phyloP scores from a whole-genome alignment of 2,113 vertebrate genomes.

The Plestiodon gilberti region DNA sequence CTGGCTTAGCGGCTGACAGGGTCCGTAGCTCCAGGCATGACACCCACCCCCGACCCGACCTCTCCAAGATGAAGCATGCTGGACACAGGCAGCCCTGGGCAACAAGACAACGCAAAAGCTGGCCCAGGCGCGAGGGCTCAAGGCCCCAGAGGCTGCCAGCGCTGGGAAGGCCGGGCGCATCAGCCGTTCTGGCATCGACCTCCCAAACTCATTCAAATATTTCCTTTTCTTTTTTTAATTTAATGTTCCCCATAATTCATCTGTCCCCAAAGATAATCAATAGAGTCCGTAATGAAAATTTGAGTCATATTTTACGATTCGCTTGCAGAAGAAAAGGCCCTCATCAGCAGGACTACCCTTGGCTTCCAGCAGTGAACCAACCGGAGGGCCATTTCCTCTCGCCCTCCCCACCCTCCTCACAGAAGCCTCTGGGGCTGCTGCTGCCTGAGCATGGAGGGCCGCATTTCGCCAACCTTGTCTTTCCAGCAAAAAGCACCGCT shows the following conservation, averaged over 20 bases:
- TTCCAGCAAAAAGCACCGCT: background rate
- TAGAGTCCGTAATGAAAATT: slow-evolving; percentile 99
- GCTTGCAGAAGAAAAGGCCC: slow-evolving; percentile 88
- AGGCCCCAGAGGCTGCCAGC: slow-evolving; percentile 42
- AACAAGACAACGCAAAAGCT: accelerated
- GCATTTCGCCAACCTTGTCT: background rate
- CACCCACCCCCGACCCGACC: background rate
- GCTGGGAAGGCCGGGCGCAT: slow-evolving; percentile 74
- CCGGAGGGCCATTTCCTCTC: background rate
- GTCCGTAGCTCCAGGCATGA: accelerated
- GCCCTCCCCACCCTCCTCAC: background rate
- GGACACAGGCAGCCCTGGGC: background rate
- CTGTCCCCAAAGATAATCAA: slow-evolving; percentile 99
- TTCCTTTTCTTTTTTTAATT: slow-evolving; percentile 94
- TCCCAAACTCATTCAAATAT: slow-evolving; percentile 98
- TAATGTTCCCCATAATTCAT: slow-evolving; percentile 99
- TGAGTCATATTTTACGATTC: slow-evolving; percentile 98
- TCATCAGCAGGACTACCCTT: slow-evolving; percentile 93
- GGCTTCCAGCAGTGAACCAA: slow-evolving; percentile 67
- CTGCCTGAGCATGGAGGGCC: too few relatives aligned
- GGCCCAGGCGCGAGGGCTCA: too few relatives aligned
- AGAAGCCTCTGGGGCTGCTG: background rate
- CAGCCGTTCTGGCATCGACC: slow-evolving; percentile 89
- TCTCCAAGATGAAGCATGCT: background rate
- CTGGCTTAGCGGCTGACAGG: background rate